Evolutionary conservation across 2,113 vertebrate species (phyloP).

Genomic region (Tringa solitaria): DNA sequence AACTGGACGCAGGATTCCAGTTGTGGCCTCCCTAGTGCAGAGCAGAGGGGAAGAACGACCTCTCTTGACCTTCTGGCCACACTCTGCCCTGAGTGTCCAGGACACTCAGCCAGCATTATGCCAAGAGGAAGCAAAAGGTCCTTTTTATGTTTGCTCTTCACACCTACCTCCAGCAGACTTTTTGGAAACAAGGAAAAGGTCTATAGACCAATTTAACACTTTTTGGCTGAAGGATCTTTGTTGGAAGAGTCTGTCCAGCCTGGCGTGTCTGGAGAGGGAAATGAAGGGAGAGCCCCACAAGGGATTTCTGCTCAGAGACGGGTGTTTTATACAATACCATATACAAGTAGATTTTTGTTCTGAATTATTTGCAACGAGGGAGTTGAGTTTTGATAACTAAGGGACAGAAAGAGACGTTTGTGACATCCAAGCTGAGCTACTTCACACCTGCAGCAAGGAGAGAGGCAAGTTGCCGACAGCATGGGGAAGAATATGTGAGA

Average conservation of each 20-base stretch:
- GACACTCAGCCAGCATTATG: background rate
- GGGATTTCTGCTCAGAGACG: rapidly evolving
- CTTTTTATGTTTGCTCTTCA: background rate
- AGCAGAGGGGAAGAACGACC: too few relatives aligned
- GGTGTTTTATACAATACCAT: background rate
- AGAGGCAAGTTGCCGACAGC: background rate
- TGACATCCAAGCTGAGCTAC: background rate
- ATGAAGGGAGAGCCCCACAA: background rate
- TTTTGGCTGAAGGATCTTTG: background rate
- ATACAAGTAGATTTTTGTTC: rapidly evolving
- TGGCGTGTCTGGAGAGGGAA: background rate
- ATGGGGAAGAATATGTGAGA: background rate
- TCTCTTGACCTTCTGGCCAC: too few relatives aligned
- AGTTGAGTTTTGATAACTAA: background rate
- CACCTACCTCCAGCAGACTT: background rate
- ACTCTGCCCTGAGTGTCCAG: background rate
- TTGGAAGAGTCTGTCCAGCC: background rate
- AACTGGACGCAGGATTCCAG: too few relatives aligned
- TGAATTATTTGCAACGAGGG: background rate
- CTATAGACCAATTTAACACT: background rate
- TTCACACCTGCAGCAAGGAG: background rate
- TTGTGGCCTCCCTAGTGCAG: too few relatives aligned
- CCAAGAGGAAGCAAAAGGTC: background rate
- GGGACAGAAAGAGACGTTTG: background rate
- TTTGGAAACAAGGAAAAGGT: background rate